Evolutionary conservation across 1,140 invertebrate genomes (phyloP).

Genomic region (Halesus radiatus): DNA sequence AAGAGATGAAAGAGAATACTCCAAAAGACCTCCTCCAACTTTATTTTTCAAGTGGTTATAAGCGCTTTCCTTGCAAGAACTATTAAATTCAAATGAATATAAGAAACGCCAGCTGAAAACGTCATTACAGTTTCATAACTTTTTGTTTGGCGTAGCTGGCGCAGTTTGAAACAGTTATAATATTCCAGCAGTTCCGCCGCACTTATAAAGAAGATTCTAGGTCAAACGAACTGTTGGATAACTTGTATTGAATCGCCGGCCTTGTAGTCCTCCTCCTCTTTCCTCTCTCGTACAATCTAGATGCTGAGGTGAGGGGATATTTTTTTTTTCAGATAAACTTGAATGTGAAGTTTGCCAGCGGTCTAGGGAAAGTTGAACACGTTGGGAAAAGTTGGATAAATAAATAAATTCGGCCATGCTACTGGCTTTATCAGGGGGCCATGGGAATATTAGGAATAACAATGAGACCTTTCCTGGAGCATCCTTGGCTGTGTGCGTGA

Average conservation of each 20-base stretch:
- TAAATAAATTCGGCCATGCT: constrained; percentile 55
- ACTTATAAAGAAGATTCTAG: neutral
- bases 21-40: no score
- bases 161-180: neutral
- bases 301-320: constrained; percentile 41
- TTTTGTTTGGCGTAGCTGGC: no score
- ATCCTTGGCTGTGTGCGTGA: constrained; percentile 32
- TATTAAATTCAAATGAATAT: no score
- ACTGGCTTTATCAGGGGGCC: constrained; percentile 52
- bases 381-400: constrained; percentile 52
- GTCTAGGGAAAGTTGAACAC: constrained; percentile 55
- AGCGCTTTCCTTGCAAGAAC: no score
- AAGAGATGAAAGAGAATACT: no score
- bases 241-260: constrained; percentile 10
- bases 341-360: constrained; percentile 50
- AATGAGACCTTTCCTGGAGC: constrained; percentile 26
- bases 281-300: constrained; percentile 33
- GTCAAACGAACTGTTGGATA: neutral
- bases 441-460: constrained; percentile 54
- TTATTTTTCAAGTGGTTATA: no score
- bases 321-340: constrained; percentile 54
- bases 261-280: neutral
- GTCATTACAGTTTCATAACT: no score
- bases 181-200: neutral
- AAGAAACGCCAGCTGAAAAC: no score